Evolutionary conservation across 2,888 invertebrate genomes (phyloP).

Genomic region (Fragum fragum): DNA sequence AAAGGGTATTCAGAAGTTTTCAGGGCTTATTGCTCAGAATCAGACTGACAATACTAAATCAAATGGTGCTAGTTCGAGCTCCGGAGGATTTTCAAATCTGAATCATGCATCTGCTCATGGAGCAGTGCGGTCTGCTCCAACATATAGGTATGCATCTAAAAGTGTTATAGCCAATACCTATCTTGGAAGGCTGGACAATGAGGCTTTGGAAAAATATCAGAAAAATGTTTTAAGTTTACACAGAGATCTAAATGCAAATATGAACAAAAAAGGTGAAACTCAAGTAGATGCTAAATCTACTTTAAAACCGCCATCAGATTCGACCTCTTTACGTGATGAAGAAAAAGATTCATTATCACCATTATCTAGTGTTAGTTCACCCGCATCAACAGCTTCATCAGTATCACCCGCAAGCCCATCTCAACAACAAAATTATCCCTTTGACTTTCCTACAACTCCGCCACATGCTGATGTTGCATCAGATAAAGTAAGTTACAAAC

Average conservation of each 20-base stretch:
- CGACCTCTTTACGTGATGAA: slow-evolving; percentile 38
- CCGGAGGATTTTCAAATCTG: slow-evolving; percentile 65
- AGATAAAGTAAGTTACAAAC: slow-evolving; percentile 83
- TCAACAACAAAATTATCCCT: slow-evolving; percentile 61
- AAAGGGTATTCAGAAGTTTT: slow-evolving; percentile 65
- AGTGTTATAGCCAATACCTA: slow-evolving; percentile 86
- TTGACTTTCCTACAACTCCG: slow-evolving; percentile 73
- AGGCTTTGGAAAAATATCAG: slow-evolving; percentile 82
- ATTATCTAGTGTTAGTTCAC: slow-evolving; percentile 55
- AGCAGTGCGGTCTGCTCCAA: slow-evolving; percentile 57
- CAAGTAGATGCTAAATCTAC: slow-evolving; percentile 27
- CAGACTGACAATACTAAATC: slow-evolving; percentile 28
- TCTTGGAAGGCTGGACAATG: slow-evolving; percentile 80
- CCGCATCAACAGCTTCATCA: slow-evolving; percentile 51
- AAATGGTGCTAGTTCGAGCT: slow-evolving; percentile 36
- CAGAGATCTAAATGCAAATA: slow-evolving; percentile 65
- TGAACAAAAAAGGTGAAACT: slow-evolving; percentile 32
- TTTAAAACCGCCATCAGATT: slow-evolving; percentile 15
- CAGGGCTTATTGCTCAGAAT: slow-evolving; percentile 54
- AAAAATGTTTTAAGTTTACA: slow-evolving; percentile 81
- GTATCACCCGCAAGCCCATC: slow-evolving; percentile 63
- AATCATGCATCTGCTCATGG: slow-evolving; percentile 66
- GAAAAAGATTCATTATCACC: slow-evolving; percentile 63
- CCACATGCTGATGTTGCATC: slow-evolving; percentile 82
- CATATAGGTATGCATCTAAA: slow-evolving; percentile 84